Percentiles rank a stretch among this genome's conserved stretches.
Conservation (phyloP, 2,888 invertebrate genomes). For the Amblyjoppa proteus region DNA sequence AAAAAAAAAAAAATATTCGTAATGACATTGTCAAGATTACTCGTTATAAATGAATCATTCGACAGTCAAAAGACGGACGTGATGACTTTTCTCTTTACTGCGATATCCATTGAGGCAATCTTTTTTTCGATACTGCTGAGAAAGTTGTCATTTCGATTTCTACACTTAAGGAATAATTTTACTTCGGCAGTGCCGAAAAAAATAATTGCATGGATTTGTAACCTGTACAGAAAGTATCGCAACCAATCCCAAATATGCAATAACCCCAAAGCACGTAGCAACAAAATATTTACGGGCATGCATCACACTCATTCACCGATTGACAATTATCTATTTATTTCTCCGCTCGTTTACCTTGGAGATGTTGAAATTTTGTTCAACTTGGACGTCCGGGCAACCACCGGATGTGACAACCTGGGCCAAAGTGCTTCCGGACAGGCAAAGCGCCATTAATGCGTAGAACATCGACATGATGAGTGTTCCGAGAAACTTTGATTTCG, state of each 20-base stretch:
- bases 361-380: slow-evolving; percentile 87
- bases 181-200: background rate
- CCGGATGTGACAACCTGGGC: slow-evolving; percentile 88
- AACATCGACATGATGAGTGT: slow-evolving; percentile 10
- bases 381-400: slow-evolving; percentile 87
- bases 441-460: slow-evolving; percentile 37
- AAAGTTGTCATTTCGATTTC: too few species aligned
- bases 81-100: too few species aligned
- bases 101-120: too few species aligned
- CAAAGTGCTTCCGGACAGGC: slow-evolving; percentile 24
- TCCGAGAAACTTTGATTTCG: background rate
- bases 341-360: slow-evolving; percentile 84
- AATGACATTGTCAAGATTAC: background rate
- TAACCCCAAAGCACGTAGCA: too few species aligned
- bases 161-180: too few species aligned
- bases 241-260: too few species aligned
- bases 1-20: background rate
- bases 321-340: background rate
- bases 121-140: too few species aligned
- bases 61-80: too few species aligned
- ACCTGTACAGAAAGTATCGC: too few species aligned
- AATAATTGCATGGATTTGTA: too few species aligned
- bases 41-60: too few species aligned
- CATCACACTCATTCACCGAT: background rate
- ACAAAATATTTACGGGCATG: background rate